These are phyloP conservation scores for Alethe diademata DNA, from an alignment of 2,113 vertebrate species.

Conservation along the genomic window DNA sequence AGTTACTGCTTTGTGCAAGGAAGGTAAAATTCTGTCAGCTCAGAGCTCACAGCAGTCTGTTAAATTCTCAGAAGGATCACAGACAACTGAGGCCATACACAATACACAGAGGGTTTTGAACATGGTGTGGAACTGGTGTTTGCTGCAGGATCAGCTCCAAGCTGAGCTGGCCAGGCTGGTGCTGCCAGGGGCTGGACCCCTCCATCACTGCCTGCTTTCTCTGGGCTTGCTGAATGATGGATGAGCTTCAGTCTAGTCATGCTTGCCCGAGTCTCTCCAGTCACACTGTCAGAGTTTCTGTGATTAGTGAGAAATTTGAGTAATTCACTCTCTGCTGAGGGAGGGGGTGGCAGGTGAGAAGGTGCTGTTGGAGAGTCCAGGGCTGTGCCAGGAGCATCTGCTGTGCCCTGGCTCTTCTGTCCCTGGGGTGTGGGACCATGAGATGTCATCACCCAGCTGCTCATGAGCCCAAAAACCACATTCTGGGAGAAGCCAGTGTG, in stretches of 20 bases:
- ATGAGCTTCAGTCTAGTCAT: not conserved
- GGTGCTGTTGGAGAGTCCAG: fast-evolving
- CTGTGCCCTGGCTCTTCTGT: not conserved
- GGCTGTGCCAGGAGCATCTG: fast-evolving
- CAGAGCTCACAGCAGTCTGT: not conserved
- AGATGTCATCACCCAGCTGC: not conserved
- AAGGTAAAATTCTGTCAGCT: not conserved
- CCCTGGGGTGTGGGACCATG: not conserved
- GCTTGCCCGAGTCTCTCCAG: fast-evolving
- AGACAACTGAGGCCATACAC: not conserved
- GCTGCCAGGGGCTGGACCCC: not conserved
- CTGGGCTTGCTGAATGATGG: not conserved
- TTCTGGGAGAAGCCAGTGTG: not conserved
- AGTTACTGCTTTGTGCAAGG: not conserved
- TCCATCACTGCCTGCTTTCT: not conserved
- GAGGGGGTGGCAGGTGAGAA: not conserved
- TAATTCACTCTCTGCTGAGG: fast-evolving
- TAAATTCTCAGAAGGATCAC: not conserved
- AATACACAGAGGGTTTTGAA: not conserved
- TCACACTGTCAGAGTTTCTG: not conserved
- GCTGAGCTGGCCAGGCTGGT: not conserved
- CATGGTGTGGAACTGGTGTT: not conserved
- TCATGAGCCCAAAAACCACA: not conserved
- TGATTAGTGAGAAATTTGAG: not conserved
- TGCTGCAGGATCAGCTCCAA: not conserved